A percentile compares a stretch with the other conserved stretches of the same genome.
Evolutionary conservation across 2,113 vertebrate species (phyloP).

Genomic region (Cyprinodon variegatus): DNA sequence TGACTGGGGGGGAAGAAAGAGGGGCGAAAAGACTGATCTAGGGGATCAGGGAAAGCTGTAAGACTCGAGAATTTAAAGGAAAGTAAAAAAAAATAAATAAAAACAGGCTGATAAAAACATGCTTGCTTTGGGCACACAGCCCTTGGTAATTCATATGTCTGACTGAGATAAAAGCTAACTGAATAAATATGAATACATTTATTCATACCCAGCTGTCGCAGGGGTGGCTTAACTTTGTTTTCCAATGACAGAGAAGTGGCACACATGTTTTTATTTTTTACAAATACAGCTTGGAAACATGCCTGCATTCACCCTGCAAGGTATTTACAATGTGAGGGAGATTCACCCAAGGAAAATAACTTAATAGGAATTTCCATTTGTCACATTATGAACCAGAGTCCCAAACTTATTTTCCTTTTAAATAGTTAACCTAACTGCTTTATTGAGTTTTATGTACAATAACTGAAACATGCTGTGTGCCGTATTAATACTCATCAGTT

Average conservation of each 20-base stretch:
- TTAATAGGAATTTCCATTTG: neutral
- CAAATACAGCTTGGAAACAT: conserved; percentile 16
- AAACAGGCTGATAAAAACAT: conserved; percentile 59
- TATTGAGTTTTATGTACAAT: neutral
- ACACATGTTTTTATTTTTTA: conserved; percentile 16
- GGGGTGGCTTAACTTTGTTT: conserved; percentile 41
- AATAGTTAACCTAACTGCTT: neutral
- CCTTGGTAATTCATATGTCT: conserved; percentile 66
- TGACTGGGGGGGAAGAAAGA: conserved; percentile 17
- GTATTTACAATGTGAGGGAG: neutral
- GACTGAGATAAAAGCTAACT: conserved; percentile 70
- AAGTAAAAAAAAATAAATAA: conserved; percentile 28
- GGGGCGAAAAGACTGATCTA: conserved; percentile 41
- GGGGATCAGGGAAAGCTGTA: conserved; percentile 39
- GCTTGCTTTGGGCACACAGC: conserved; percentile 34
- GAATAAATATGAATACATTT: conserved; percentile 63
- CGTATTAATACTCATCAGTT: too few relatives aligned
- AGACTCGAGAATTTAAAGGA: conserved; percentile 27
- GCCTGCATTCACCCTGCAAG: neutral
- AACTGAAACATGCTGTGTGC: neutral
- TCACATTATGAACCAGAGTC: neutral
- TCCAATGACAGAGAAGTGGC: conserved; percentile 30
- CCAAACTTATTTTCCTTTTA: neutral
- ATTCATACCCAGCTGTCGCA: conserved; percentile 49
- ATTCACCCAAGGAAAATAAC: neutral